Evolutionary conservation across 2,797 vertebrate species (phyloP).

Genomic region (Pristis pectinata): DNA sequence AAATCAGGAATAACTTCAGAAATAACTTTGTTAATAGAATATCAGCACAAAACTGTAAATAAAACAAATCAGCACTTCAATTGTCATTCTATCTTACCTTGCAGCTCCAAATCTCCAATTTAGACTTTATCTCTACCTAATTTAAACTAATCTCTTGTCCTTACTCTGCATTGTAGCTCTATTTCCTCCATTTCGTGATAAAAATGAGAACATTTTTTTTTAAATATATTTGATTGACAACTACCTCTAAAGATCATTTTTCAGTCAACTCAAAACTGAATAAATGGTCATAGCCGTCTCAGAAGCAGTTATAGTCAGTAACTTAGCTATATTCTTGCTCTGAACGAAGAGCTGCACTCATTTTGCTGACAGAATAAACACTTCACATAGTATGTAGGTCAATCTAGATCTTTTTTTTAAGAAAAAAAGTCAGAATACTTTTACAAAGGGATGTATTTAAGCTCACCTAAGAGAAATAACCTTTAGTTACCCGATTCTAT

Average conservation of each 20-base stretch:
- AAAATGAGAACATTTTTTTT: neutral
- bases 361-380: neutral
- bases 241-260: neutral
- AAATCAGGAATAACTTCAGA: neutral
- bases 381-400: neutral
- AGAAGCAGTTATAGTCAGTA: neutral
- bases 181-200: neutral
- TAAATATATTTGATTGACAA: neutral
- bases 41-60: neutral
- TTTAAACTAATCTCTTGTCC: neutral
- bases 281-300: neutral
- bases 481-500: neutral
- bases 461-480: neutral
- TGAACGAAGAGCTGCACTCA: neutral
- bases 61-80: neutral
- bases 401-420: neutral
- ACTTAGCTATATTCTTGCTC: neutral
- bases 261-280: neutral
- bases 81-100: neutral
- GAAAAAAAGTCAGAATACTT: neutral
- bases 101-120: neutral
- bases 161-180: neutral
- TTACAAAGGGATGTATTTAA: slow-evolving; percentile 12
- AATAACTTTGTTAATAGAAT: neutral
- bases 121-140: neutral